Conservation (phyloP, 2,888 invertebrate species). For the Platycheirus rosarum region DNA sequence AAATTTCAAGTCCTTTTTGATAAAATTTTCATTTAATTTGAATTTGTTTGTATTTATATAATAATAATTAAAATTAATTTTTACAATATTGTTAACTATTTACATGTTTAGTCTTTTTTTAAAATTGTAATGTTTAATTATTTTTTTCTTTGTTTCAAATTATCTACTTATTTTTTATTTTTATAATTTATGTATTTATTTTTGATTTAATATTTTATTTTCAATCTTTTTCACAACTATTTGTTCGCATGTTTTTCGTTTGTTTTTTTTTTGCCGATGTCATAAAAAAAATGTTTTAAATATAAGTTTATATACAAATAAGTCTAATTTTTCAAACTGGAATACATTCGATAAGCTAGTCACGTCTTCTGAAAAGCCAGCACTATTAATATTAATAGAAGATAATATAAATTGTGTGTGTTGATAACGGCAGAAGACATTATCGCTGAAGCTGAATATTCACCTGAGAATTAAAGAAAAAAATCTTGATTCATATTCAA, state of each 20-base stretch:
- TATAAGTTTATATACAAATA: constrained; percentile 53
- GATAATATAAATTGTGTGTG: constrained; percentile 71
- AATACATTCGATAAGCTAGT: constrained; percentile 75
- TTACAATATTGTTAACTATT: constrained; percentile 67
- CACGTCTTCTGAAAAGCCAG: constrained; percentile 78
- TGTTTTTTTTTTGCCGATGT: constrained; percentile 32
- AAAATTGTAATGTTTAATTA: constrained; percentile 30
- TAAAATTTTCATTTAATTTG: constrained; percentile 68
- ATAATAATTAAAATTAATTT: constrained; percentile 44
- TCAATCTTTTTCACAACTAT: constrained; percentile 65
- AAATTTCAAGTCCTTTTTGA: constrained; percentile 15
- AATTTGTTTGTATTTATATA: constrained; percentile 49
- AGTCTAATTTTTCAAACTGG: constrained; percentile 64
- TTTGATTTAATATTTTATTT: constrained; percentile 39
- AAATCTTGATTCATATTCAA: background rate
- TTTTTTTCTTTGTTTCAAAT: constrained; percentile 25
- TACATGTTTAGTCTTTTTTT: constrained; percentile 47
- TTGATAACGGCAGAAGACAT: constrained; percentile 79
- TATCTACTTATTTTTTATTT: constrained; percentile 22
- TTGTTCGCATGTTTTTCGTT: constrained; percentile 46
- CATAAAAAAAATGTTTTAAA: constrained; percentile 45
- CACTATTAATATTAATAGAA: constrained; percentile 76
- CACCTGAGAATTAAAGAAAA: constrained; percentile 79
- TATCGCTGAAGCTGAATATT: constrained; percentile 82
- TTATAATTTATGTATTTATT: constrained; percentile 56